Evolutionary conservation across 2,888 invertebrate genomes (phyloP), one percentile per base, ranked within the genome.

Genomic region (Drosophila nigritarsus): DNA sequence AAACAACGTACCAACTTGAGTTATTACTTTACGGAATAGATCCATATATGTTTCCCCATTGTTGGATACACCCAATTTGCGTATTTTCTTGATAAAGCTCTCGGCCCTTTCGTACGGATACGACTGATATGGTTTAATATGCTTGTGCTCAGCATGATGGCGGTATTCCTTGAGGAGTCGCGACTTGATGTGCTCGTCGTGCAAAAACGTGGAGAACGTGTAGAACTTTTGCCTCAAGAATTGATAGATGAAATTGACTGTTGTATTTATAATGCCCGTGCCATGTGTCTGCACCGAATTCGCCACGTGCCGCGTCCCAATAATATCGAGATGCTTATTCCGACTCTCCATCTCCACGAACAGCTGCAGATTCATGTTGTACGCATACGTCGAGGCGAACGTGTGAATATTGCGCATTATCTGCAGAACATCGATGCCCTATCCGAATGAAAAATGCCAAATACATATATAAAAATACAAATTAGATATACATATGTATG

Each of bases 221-320:
- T 96, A 97, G 89, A 99, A 97, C 92, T 99, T 98, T 83, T 97
- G 96, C 80, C 97, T 95, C 78, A 99, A 94, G 93, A 98, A 99
- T 93, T 99, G 99, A 93, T 98, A 98, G 0, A 97, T 97, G 86
- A 97, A 97, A 91, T 98, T 98, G 0, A 96, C 98, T 0, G 98
- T 98, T 0, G 98, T 98, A 90, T 98, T 98, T 95, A 98, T 98
- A 73, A 99, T 98, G 9, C 99, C 99, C 11, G 97, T 97, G 36
- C 99, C 99, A 91, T 99, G 99, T 0, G 99, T 99, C 85, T 99
- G 95, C 82, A 99, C 97, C 0, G 99, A 99, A 94, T 99, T 99
- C 0, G 99, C 98, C 69, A 99, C 96, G 91, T 99, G 99, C 7
- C 96, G 95, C 77, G 99, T 98, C 80, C 98, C 97, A 81, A 99